Base-by-base conservation (phyloP, 2,888 invertebrate species). In the Epistrophe eligans region DNA sequence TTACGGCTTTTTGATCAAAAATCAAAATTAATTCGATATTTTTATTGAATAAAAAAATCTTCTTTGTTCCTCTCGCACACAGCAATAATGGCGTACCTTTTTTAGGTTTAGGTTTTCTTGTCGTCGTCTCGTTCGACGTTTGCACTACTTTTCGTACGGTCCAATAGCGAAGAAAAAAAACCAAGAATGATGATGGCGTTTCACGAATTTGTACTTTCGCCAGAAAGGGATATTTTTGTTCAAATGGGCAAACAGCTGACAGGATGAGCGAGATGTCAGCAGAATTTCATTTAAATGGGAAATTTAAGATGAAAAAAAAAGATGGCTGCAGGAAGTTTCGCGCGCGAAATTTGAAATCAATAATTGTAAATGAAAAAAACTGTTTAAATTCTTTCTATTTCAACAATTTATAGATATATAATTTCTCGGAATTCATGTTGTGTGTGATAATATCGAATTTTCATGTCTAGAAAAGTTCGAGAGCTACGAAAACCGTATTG, bases 171-270 rank as follows among this genome's bases (percentile, higher is more conserved):
- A 87, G 87, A 83, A 87, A 87, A 87, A 87, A 83, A 76, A 58
- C 83, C 11, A 83, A 67, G 87, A 87, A 87, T 87, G 87, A 85
- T 81, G 85, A 76, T 87, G 87, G 87, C 87, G 87, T 87, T 87
- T 79, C 87, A 66, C 10, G 17, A 58, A 52, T 76, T 83, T 64
- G 77, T 82, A 82, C 85, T 85, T 85, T 85, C 82, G 85, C 85
- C 82, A 85, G 85, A 67, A 50, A 45, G 82, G 83, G 74, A 50
- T 52, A 50, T 73, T 73, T 74, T 28, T 77, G 28, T 58, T 48
- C 35, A 15, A 62, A 24, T 35, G 52, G 28, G 48, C 58, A 79
- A 87, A 83, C 87, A 87, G 87, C 87, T 87, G 87, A 79, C 76
- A 76, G 55, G 24, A 55, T 67, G 83, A 87, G 83, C 66, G 83